Conservation (phyloP, 2,888 invertebrate species). For the Chalcis sispes region DNA sequence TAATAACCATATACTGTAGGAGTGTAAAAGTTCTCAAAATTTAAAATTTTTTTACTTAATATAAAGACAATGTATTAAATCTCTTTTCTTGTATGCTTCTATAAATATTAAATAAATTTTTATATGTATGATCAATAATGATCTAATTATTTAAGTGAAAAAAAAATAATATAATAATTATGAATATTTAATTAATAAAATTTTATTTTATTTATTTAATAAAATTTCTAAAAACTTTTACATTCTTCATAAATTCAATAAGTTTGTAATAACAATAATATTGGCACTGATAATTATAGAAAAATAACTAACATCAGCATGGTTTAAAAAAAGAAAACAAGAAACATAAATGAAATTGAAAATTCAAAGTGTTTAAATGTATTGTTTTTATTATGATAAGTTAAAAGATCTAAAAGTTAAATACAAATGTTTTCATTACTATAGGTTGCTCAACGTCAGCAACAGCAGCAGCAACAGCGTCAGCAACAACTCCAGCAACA, state of each 20-base stretch:
- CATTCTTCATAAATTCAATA: slow-evolving; percentile 21
- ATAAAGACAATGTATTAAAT: too few relatives aligned
- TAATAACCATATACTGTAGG: too few relatives aligned
- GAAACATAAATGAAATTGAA: slow-evolving; percentile 10
- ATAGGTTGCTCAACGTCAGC: slow-evolving; percentile 84
- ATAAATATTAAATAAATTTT: too few relatives aligned
- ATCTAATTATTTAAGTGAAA: too few relatives aligned
- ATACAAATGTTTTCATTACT: background rate
- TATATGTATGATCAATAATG: too few relatives aligned
- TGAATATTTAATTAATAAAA: too few relatives aligned
- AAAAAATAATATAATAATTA: too few relatives aligned
- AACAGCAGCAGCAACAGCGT: slow-evolving; percentile 79
- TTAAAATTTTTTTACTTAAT: too few relatives aligned
- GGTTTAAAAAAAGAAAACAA: slow-evolving; percentile 22
- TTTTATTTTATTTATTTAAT: too few relatives aligned
- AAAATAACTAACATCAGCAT: slow-evolving; percentile 53
- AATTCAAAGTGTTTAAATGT: background rate
- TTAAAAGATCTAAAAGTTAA: background rate
- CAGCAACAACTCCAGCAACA: slow-evolving; percentile 79
- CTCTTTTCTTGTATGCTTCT: too few relatives aligned
- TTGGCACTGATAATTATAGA: slow-evolving; percentile 55
- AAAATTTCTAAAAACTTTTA: slow-evolving; percentile 6
- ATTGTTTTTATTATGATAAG: background rate
- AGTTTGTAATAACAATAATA: slow-evolving; percentile 29
- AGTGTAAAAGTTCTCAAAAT: too few relatives aligned